A percentile compares a stretch with the other conserved stretches of the same genome.
Conservation (phyloP, 2,113 vertebrate genomes). For the Apaloderma vittatum region DNA sequence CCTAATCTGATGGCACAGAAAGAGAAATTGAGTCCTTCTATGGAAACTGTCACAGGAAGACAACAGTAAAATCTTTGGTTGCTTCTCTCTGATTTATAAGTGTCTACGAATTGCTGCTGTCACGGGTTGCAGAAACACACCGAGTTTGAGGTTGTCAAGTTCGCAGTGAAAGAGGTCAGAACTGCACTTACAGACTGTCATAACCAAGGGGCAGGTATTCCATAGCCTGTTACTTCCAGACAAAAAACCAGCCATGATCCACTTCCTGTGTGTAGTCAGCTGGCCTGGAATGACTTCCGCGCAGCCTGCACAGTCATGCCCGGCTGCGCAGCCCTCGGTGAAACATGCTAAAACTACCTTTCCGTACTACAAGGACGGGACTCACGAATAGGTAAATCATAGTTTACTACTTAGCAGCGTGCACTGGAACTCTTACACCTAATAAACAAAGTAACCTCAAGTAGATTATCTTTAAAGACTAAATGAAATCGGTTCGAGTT, state of each 20-base stretch:
- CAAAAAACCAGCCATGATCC: accelerated
- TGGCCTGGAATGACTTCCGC: not conserved
- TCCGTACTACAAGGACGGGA: too few relatives aligned
- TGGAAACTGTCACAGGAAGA: not conserved
- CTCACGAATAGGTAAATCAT: accelerated
- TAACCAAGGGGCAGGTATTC: accelerated
- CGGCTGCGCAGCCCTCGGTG: not conserved
- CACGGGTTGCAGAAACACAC: accelerated
- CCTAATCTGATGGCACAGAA: not conserved
- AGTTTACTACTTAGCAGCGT: not conserved
- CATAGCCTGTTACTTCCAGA: accelerated
- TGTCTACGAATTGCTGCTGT: not conserved
- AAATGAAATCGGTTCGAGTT: too few relatives aligned
- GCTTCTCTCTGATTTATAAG: not conserved
- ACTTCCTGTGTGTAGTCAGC: not conserved
- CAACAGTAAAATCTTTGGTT: accelerated
- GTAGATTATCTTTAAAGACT: not conserved
- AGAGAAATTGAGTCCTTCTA: not conserved
- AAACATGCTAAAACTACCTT: accelerated
- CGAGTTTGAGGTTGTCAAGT: accelerated
- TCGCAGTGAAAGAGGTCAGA: accelerated
- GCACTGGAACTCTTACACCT: not conserved
- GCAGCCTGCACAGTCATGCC: not conserved
- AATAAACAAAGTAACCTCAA: not conserved
- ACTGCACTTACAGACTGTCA: accelerated